Evolutionary conservation across 2,113 vertebrate genomes (phyloP).

Genomic region (Myotis davidii): DNA sequence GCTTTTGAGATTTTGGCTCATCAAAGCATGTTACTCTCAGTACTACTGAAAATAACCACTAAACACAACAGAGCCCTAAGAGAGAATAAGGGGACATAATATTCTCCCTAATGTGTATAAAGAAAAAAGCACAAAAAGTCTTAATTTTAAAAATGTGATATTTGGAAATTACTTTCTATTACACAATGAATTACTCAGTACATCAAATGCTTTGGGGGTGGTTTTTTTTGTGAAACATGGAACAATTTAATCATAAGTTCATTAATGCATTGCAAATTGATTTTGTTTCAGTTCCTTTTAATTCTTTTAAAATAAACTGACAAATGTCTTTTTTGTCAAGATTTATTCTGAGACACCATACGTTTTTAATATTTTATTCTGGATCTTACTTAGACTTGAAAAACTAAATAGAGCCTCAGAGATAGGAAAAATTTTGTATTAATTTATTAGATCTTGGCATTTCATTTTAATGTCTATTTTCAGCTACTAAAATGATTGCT

Average conservation of each 20-base stretch:
- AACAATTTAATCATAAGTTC: conserved; percentile 66
- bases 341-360: conserved; percentile 25
- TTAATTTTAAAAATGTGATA: conserved; percentile 68
- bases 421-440: neutral
- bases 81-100: neutral
- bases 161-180: conserved; percentile 73
- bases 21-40: conserved; percentile 26
- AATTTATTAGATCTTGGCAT: conserved; percentile 15
- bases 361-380: conserved; percentile 59
- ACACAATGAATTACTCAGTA: conserved; percentile 63
- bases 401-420: conserved; percentile 33
- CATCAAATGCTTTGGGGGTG: conserved; percentile 54
- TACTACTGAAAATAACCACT: conserved; percentile 47
- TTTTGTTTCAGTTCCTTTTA: conserved; percentile 70
- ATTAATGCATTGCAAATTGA: conserved; percentile 72
- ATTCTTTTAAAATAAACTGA: conserved; percentile 69
- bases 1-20: conserved; percentile 46
- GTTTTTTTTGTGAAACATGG: conserved; percentile 40
- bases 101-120: conserved; percentile 52
- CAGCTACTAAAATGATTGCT: conserved; percentile 10
- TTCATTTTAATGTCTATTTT: conserved; percentile 59
- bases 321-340: conserved; percentile 54
- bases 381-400: conserved; percentile 52
- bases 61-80: conserved; percentile 9
- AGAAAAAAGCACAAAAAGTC: conserved; percentile 53